Conservation (phyloP, 2,888 invertebrate genomes). For the Ornithoptera alexandrae region DNA sequence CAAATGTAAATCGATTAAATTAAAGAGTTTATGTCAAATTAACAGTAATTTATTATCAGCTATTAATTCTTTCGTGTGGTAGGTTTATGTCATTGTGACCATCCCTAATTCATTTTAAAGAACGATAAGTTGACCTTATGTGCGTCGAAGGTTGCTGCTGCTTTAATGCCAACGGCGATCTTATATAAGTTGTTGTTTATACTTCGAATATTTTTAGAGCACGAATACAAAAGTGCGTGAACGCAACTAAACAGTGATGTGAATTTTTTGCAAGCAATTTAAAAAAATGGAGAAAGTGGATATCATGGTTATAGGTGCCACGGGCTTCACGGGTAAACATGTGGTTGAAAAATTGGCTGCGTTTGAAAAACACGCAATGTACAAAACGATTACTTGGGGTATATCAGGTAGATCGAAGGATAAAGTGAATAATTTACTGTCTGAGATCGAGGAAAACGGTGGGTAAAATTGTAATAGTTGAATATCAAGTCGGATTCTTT, state of each 20-base stretch:
- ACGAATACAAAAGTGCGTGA: slow-evolving; percentile 4
- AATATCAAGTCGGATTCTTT: not conserved
- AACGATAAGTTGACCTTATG: slow-evolving; percentile 13
- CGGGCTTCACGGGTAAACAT: slow-evolving; percentile 48
- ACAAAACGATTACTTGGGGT: slow-evolving; percentile 41
- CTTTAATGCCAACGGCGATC: not conserved
- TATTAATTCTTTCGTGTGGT: not conserved
- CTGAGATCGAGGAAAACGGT: slow-evolving; percentile 37
- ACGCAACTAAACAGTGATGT: slow-evolving; percentile 5
- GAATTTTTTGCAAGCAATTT: not conserved
- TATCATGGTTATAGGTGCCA: slow-evolving; percentile 48
- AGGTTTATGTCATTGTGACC: not conserved
- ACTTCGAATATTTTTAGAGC: slow-evolving; percentile 13
- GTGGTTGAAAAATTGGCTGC: slow-evolving; percentile 41
- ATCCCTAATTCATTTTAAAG: not conserved
- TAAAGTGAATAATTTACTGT: slow-evolving; percentile 52
- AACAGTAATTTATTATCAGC: not conserved
- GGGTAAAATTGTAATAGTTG: slow-evolving; percentile 15
- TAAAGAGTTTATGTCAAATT: too few relatives aligned
- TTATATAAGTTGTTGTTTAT: slow-evolving; percentile 18
- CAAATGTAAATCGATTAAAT: too few relatives aligned
- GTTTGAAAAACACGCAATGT: slow-evolving; percentile 35
- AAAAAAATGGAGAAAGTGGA: slow-evolving; percentile 38
- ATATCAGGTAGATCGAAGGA: slow-evolving; percentile 45
- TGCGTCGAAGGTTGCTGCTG: slow-evolving; percentile 13